Base-by-base conservation (phyloP, 2,797 vertebrate species). In the Tympanoctomys barrerae region DNA sequence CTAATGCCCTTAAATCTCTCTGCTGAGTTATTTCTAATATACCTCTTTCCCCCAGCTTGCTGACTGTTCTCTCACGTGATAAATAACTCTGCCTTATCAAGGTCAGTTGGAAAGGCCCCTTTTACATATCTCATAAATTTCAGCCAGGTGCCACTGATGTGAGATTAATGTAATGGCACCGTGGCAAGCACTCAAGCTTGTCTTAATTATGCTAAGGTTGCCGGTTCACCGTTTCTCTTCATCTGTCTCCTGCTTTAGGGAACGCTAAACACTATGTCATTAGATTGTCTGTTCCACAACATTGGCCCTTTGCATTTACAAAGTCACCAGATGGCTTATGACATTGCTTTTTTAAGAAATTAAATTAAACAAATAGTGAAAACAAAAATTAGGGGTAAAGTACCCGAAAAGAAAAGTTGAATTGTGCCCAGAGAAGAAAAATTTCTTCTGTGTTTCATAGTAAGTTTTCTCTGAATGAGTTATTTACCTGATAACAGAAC, bases 121-220 rank as follows among this genome's bases (percentile, higher is more conserved):
- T 98, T 99, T 99, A 98, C 98, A 98, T 99, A 98, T 98, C 98
- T 98, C 99, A 99, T 99, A 99, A 99, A 99, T 99, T 99, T 98
- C 87, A 98, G 97, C 98, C 98, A 99, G 98, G 98, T 99, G 99
- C 98, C 98, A 99, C 96, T 90, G 96, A 98, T 99, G 98, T 97
- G 99, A 99, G 98, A 99, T 99, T 99, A 99, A 99, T 99, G 98
- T 98, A 98, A 99, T 98, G 98, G 98, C 98, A 97, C 98, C 98
- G 96, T 97, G 97, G 99, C 98, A 98, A 98, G 98, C 99, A 98
- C 98, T 99, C 98, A 99, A 98, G 98, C 99, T 99, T 99, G 99
- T 98, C 99, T 99, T 99, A 99, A 99, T 99, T 99, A 99, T 99
- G 99, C 99, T 99, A 99, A 99, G 99, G 99, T 99, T 98, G 98